These are phyloP conservation scores for Psammodynastes pulverulentus DNA, from an alignment of 2,113 vertebrate genomes.

Conservation along the genomic window DNA sequence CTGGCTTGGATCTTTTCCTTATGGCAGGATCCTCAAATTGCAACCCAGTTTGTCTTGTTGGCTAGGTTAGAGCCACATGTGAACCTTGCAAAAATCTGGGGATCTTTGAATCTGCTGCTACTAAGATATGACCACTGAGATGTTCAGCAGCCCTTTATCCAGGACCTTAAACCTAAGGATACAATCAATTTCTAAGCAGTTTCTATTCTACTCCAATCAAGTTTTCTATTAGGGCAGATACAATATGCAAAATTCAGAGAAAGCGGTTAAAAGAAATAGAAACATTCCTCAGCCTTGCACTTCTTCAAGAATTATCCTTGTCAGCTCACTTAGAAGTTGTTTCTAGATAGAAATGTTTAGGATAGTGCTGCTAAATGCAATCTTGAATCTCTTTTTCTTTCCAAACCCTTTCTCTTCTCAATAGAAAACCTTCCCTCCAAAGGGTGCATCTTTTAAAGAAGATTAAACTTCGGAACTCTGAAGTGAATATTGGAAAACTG, in stretches of 20 bases:
- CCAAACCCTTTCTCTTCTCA: background rate
- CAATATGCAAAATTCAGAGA: background rate
- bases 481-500: background rate
- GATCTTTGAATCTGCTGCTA: too few relatives aligned
- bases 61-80: background rate
- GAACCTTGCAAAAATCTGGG: background rate
- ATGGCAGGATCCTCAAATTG: background rate
- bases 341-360: background rate
- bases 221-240: background rate
- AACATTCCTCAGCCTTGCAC: background rate
- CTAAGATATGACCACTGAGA: background rate
- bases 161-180: too few relatives aligned
- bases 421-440: background rate
- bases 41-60: background rate
- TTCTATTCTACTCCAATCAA: background rate
- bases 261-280: background rate
- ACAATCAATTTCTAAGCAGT: background rate
- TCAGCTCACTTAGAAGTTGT: background rate
- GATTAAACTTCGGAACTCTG: too few relatives aligned
- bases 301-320: background rate
- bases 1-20: background rate
- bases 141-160: background rate
- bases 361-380: background rate
- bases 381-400: background rate
- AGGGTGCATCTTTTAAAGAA: background rate